Conservation (phyloP, 23 tunicate species). For the Oikopleura dioica region DNA sequence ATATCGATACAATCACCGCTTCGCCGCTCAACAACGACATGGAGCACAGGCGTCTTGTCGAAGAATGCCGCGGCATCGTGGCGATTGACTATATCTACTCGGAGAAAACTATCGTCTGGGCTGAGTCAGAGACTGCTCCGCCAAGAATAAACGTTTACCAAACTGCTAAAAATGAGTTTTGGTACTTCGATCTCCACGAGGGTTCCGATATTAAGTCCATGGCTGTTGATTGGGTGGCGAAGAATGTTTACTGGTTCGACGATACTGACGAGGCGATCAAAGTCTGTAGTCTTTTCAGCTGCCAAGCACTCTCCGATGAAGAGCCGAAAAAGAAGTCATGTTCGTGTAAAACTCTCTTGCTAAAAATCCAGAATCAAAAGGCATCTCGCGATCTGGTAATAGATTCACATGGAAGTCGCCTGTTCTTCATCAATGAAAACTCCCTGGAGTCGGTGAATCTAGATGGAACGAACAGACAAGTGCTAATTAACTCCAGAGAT, state of each 20-base stretch:
- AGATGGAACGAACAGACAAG: background rate
- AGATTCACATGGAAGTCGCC: background rate
- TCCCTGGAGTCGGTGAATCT: background rate
- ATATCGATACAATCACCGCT: too few species aligned
- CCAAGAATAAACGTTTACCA: background rate
- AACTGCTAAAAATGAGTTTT: background rate
- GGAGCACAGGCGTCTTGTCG: too few species aligned
- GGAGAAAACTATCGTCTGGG: background rate
- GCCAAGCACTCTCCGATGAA: too few species aligned
- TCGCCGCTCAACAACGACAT: too few species aligned
- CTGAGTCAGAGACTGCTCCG: background rate
- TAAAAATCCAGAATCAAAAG: background rate
- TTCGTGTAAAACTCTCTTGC: background rate
- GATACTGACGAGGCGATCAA: background rate
- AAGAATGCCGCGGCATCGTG: too few species aligned
- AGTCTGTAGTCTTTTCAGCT: background rate
- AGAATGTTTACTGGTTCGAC: slow-evolving; percentile 3
- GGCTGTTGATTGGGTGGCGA: background rate
- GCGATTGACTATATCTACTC: slow-evolving; percentile 1
- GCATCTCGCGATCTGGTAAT: background rate
- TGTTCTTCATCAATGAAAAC: background rate
- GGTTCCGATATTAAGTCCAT: background rate
- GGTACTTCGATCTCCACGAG: background rate
- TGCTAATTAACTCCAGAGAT: background rate
- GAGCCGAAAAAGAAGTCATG: too few species aligned